A percentile compares a stretch with the other conserved stretches of the same genome.
These are phyloP conservation scores for Ailuropoda melanoleuca DNA, from an alignment of 2,113 vertebrate species.

Conservation along the genomic window DNA sequence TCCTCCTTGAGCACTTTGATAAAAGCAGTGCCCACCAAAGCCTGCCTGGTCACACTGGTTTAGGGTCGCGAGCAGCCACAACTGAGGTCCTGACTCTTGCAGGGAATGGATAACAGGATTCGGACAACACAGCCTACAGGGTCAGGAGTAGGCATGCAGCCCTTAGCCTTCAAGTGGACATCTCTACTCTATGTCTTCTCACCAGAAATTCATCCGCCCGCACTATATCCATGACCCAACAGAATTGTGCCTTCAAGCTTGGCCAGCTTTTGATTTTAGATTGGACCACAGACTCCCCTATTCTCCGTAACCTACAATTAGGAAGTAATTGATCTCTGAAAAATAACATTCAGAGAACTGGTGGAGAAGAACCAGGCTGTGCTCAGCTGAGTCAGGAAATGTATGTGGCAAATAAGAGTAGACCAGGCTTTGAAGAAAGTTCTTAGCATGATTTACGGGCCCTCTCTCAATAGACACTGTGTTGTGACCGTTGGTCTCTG, in stretches of 20 bases:
- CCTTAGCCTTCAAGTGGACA: not conserved
- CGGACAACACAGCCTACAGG: not conserved
- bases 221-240: not conserved
- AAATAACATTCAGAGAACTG: not conserved
- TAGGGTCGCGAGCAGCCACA: not conserved
- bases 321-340: not conserved
- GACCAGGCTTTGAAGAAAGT: not conserved
- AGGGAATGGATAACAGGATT: not conserved
- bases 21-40: not conserved
- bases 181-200: not conserved
- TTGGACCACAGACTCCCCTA: not conserved
- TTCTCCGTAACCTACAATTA: not conserved
- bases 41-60: not conserved
- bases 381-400: not conserved
- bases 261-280: not conserved
- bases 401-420: not conserved
- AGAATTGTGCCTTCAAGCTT: not conserved
- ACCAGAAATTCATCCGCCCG: not conserved
- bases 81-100: not conserved
- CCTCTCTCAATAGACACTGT: not conserved
- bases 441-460: no score
- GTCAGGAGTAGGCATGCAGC: accelerated
- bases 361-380: not conserved
- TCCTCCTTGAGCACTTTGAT: not conserved
- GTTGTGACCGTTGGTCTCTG: accelerated